Evolutionary conservation across 2,797 vertebrate species (phyloP).

Genomic region (Manis crassicaudata): DNA sequence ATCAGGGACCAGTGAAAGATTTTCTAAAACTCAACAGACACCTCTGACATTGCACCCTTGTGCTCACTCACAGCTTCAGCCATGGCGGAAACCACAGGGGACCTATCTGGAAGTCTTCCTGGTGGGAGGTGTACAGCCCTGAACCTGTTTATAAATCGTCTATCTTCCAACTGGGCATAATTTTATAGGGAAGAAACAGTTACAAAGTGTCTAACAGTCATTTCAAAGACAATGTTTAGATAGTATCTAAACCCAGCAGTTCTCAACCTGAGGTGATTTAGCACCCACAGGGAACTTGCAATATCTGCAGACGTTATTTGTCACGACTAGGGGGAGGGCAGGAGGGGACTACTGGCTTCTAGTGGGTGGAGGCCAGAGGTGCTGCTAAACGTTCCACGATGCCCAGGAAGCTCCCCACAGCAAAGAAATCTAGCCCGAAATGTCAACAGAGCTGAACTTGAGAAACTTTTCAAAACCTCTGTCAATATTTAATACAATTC

Average conservation of each 20-base stretch:
- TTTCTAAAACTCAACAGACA: conserved; percentile 32
- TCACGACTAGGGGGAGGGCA: neutral
- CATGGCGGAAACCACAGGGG: neutral
- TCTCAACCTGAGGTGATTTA: neutral
- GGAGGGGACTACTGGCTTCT: neutral
- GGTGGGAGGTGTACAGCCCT: neutral
- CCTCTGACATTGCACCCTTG: neutral
- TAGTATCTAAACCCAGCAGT: neutral
- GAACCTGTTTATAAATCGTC: neutral
- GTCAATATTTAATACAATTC: conserved; percentile 14
- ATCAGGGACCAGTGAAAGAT: neutral
- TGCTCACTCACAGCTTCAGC: neutral
- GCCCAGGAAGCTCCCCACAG: neutral
- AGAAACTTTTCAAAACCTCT: neutral
- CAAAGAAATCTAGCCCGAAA: neutral
- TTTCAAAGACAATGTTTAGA: conserved; percentile 15
- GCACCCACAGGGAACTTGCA: neutral
- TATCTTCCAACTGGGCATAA: neutral
- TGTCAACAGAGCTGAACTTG: neutral
- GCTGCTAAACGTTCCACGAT: neutral
- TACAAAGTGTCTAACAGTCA: neutral
- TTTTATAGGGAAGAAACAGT: neutral
- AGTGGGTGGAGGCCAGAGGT: neutral
- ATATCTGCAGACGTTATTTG: neutral
- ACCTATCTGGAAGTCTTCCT: neutral